Evolutionary conservation across 2,797 vertebrate species (phyloP).

Genomic region (Astyanax mexicanus): DNA sequence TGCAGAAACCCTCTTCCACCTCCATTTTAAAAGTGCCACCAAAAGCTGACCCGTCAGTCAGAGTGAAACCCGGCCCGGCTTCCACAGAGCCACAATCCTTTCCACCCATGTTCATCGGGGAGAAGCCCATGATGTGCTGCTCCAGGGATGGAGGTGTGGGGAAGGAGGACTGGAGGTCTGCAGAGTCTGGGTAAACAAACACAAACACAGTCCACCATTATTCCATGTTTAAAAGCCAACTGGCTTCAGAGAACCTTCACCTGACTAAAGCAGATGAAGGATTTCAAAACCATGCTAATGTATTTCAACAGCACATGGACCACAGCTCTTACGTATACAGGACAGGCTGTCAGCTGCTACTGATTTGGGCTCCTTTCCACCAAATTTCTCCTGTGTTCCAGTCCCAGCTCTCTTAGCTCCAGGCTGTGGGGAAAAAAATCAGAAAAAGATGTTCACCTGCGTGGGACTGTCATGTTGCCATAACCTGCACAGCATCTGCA

Average conservation of each 20-base stretch:
- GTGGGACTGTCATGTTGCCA: not conserved
- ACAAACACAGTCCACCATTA: slow-evolving; percentile 29
- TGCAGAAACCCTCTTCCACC: slow-evolving; percentile 97
- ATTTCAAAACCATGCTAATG: not conserved
- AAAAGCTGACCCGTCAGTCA: slow-evolving; percentile 85
- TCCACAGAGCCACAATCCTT: slow-evolving; percentile 96
- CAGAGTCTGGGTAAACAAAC: slow-evolving; percentile 81
- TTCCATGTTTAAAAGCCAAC: not conserved
- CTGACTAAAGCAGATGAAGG: too few species aligned
- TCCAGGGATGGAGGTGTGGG: slow-evolving; percentile 96
- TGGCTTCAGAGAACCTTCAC: too few species aligned
- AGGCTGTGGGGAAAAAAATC: slow-evolving; percentile 77
- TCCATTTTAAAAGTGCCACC: slow-evolving; percentile 93
- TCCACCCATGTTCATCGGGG: slow-evolving; percentile 97
- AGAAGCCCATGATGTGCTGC: slow-evolving; percentile 97
- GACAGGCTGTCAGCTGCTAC: slow-evolving; percentile 90
- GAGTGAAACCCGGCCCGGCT: slow-evolving; percentile 84
- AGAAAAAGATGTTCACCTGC: slow-evolving; percentile 20
- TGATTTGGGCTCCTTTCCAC: slow-evolving; percentile 91
- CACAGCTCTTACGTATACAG: slow-evolving; percentile 76
- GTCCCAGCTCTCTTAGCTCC: slow-evolving; percentile 88
- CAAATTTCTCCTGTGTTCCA: slow-evolving; percentile 91
- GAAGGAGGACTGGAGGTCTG: slow-evolving; percentile 98
- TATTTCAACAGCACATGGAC: not conserved
- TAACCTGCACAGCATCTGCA: too few species aligned